phyloP scores from a whole-genome alignment of 2,113 vertebrate genomes.

The Neodontobutis hainanensis region DNA sequence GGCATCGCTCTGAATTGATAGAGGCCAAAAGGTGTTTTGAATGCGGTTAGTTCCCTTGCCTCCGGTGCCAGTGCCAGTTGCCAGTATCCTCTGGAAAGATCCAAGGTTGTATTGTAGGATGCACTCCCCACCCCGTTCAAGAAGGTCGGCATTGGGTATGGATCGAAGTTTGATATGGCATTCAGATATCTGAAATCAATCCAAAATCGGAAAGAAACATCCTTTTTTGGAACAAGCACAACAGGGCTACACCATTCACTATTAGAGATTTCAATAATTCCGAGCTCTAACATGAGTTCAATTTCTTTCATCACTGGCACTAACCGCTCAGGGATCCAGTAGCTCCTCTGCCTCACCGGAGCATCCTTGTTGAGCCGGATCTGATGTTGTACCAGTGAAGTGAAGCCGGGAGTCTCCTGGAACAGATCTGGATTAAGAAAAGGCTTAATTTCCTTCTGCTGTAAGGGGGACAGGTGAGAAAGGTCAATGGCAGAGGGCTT shows the following conservation, averaged over 20 bases:
- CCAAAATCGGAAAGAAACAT: background rate
- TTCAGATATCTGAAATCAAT: background rate
- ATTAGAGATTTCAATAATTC: background rate
- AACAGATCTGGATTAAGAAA: no score
- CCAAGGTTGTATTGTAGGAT: background rate
- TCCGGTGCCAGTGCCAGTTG: no score
- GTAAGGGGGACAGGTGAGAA: no score
- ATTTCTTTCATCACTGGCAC: background rate
- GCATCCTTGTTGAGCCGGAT: background rate
- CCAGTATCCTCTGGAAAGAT: background rate
- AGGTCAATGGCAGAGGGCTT: no score
- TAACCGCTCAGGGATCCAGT: background rate
- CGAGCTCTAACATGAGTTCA: background rate
- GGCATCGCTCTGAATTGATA: background rate
- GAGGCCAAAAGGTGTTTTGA: no score
- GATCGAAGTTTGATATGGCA: background rate
- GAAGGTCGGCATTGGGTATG: background rate
- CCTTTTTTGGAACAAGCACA: no score
- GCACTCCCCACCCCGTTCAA: background rate
- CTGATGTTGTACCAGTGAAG: background rate
- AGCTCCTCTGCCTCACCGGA: constrained; percentile 1
- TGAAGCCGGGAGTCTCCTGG: background rate
- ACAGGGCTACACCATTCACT: constrained; percentile 5
- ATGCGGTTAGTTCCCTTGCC: no score
- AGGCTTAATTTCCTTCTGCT: no score